These are phyloP conservation scores for Panthera uncia DNA, from an alignment of 2,113 vertebrate genomes.

Conservation along the genomic window DNA sequence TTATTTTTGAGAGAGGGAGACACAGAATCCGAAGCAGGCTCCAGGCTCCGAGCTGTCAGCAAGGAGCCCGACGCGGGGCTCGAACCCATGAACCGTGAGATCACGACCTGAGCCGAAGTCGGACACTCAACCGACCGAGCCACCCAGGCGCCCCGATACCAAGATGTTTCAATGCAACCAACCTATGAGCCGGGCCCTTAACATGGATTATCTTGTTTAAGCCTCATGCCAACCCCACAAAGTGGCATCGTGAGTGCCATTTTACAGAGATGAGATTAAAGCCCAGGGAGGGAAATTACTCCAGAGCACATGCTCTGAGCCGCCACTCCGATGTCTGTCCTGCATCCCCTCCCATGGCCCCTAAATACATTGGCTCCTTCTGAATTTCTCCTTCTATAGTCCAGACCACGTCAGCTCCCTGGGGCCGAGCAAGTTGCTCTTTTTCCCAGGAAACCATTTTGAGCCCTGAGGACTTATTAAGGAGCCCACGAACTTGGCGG, in stretches of 20 bases:
- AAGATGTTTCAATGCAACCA: not conserved
- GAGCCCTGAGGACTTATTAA: constrained; percentile 38
- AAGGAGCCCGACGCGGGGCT: too few relatives aligned
- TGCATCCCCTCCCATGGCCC: not conserved
- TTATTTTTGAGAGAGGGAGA: too few relatives aligned
- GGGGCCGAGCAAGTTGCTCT: constrained; percentile 18
- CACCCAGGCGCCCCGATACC: too few relatives aligned
- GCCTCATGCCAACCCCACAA: not conserved
- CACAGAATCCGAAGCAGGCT: too few relatives aligned
- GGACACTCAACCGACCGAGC: too few relatives aligned
- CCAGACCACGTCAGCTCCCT: constrained; percentile 44
- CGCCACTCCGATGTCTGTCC: not conserved
- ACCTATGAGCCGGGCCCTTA: too few relatives aligned
- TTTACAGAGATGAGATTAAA: not conserved
- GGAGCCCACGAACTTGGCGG: constrained; percentile 20
- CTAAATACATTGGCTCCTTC: not conserved
- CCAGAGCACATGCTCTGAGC: not conserved
- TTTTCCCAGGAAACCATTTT: constrained; percentile 67
- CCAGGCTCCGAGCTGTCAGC: too few relatives aligned
- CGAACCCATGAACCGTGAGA: too few relatives aligned
- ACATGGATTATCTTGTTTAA: rapidly evolving
- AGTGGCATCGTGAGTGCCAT: not conserved
- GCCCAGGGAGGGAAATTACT: not conserved
- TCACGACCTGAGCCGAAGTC: too few relatives aligned
- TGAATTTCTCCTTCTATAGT: constrained; percentile 52